These are phyloP conservation scores for Arremon brunneinucha DNA, from an alignment of 2,797 vertebrate species.

Conservation along the genomic window DNA sequence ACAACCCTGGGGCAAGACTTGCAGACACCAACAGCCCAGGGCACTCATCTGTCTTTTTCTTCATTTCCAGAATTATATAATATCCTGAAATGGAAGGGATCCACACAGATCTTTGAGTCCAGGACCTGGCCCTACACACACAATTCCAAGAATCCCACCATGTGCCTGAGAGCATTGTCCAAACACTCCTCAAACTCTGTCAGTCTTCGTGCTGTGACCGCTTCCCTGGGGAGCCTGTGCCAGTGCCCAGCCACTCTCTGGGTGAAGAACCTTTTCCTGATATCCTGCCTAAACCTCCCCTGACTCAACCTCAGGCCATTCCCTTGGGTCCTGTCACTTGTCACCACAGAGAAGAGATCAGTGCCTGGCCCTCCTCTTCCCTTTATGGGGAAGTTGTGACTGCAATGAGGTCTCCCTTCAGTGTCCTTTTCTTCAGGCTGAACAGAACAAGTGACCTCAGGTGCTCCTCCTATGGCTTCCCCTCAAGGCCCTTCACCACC, in stretches of 20 bases:
- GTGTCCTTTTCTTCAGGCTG: not conserved
- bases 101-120: not conserved
- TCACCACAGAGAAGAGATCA: not conserved
- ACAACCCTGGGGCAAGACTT: not conserved
- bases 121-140: not conserved
- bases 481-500: not conserved
- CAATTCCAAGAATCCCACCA: not conserved
- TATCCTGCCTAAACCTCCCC: not conserved
- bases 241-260: not conserved
- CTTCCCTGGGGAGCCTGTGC: not conserved
- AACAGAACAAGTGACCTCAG: not conserved
- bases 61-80: not conserved
- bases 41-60: not conserved
- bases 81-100: not conserved
- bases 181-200: rapidly evolving
- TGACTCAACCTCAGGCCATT: not conserved
- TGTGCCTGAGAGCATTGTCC: not conserved
- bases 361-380: rapidly evolving
- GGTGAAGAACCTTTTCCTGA: not conserved
- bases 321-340: rapidly evolving
- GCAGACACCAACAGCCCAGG: not conserved
- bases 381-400: rapidly evolving
- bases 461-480: rapidly evolving
- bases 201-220: rapidly evolving
- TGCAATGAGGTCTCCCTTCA: rapidly evolving